Percentiles rank a stretch among this genome's conserved stretches.
Conservation (phyloP, 2,888 invertebrate genomes). For the Drosophila macrothrix region DNA sequence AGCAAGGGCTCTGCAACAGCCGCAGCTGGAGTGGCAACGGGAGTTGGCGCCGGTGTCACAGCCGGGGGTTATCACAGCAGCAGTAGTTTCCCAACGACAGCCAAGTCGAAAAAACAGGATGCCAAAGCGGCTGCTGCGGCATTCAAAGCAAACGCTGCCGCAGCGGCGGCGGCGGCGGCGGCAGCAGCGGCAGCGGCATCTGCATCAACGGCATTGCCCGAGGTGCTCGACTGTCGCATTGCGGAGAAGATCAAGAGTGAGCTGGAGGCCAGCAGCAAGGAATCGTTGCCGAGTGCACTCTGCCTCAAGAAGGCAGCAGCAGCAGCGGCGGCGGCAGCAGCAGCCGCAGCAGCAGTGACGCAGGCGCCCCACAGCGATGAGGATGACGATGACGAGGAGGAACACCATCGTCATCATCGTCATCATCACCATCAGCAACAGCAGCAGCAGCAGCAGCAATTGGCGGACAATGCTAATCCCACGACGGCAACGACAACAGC, state of each 20-base stretch:
- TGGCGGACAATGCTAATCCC: slow-evolving; percentile 40
- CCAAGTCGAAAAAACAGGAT: slow-evolving; percentile 83
- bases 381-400: slow-evolving; percentile 78
- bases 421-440: slow-evolving; percentile 39
- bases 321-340: slow-evolving; percentile 53
- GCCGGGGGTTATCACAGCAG: slow-evolving; percentile 16
- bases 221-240: slow-evolving; percentile 85
- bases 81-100: slow-evolving; percentile 25
- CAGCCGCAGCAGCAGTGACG: slow-evolving; percentile 50
- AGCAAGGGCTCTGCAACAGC: slow-evolving; percentile 34
- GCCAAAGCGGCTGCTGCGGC: slow-evolving; percentile 76
- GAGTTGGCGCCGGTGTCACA: not conserved
- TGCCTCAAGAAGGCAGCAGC: slow-evolving; percentile 78
- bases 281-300: slow-evolving; percentile 71
- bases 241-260: slow-evolving; percentile 85
- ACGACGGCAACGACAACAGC: slow-evolving; percentile 6
- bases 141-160: slow-evolving; percentile 46
- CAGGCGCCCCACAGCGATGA: slow-evolving; percentile 65
- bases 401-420: slow-evolving; percentile 44
- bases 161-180: slow-evolving; percentile 45
- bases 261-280: slow-evolving; percentile 82
- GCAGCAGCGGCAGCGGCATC: slow-evolving; percentile 67
- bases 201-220: slow-evolving; percentile 72
- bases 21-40: not conserved
- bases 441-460: slow-evolving; percentile 43